Percentiles rank a stretch among this genome's conserved stretches.
Conservation (phyloP, 2,797 vertebrate species). For the Distichodus sexfasciatus region DNA sequence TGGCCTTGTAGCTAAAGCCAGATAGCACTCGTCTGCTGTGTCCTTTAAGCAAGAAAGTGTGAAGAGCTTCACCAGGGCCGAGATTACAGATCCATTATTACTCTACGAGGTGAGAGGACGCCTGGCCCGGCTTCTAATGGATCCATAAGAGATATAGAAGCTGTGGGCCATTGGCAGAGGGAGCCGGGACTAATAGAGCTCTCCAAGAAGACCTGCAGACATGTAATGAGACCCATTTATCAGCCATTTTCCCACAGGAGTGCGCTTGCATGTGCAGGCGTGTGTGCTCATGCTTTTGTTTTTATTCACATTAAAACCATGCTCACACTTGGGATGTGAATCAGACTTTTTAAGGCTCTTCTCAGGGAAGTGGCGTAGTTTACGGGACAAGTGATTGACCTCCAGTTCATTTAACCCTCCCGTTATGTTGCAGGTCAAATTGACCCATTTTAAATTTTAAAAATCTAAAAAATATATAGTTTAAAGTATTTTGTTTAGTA, state of each 20-base stretch:
- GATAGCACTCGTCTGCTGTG: background rate
- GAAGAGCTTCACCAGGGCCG: background rate
- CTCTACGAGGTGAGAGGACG: slow-evolving; percentile 62
- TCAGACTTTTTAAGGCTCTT: too few relatives aligned
- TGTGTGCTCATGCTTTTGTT: background rate
- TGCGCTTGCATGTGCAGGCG: background rate
- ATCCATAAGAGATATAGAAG: slow-evolving; percentile 69
- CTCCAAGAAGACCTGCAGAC: slow-evolving; percentile 66
- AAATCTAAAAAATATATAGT: too few relatives aligned
- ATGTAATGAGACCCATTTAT: slow-evolving; percentile 75
- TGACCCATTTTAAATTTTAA: too few relatives aligned
- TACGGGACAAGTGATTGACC: too few relatives aligned
- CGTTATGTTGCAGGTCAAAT: too few relatives aligned
- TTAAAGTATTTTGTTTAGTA: too few relatives aligned
- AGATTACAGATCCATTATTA: slow-evolving; percentile 58
- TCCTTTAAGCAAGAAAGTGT: background rate
- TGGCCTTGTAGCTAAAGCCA: too few relatives aligned
- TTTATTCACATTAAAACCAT: background rate
- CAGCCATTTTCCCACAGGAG: slow-evolving; percentile 59
- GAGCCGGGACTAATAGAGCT: slow-evolving; percentile 71
- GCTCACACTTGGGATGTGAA: background rate
- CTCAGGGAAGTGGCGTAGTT: too few relatives aligned
- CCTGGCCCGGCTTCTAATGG: slow-evolving; percentile 62
- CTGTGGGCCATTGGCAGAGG: slow-evolving; percentile 67
- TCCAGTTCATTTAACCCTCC: too few relatives aligned